Percentiles rank a stretch among this genome's conserved stretches.
phyloP scores from a whole-genome alignment of 2,113 vertebrate species.

The Cynoglossus semilaevis region DNA sequence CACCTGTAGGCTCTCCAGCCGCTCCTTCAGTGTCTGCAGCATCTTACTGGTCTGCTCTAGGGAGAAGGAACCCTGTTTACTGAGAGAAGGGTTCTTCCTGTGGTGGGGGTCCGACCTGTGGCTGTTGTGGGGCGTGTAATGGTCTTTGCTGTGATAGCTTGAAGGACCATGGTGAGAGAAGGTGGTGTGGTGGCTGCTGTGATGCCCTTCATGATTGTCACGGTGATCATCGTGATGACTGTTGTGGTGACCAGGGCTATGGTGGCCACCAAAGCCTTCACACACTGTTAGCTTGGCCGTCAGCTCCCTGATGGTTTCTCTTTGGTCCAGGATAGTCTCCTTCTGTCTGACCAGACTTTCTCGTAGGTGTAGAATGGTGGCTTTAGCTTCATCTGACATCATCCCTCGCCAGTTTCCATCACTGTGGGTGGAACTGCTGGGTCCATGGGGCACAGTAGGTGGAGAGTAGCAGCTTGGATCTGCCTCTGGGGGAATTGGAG shows the following conservation, averaged over 20 bases:
- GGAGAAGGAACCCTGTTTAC: slow-evolving; percentile 66
- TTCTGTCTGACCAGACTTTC: slow-evolving; percentile 83
- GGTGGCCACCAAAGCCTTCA: slow-evolving; percentile 74
- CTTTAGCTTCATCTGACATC: slow-evolving; percentile 81
- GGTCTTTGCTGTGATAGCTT: slow-evolving; percentile 43
- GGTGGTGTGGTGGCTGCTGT: slow-evolving; percentile 46
- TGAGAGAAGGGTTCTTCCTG: slow-evolving; percentile 49
- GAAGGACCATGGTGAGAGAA: slow-evolving; percentile 44
- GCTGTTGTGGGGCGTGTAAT: slow-evolving; percentile 59
- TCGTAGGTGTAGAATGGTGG: slow-evolving; percentile 80
- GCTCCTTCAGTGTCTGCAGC: slow-evolving; percentile 79
- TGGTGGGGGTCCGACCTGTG: slow-evolving; percentile 61
- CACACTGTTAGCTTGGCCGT: slow-evolving; percentile 82
- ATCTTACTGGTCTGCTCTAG: slow-evolving; percentile 78
- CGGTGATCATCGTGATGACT: slow-evolving; percentile 45
- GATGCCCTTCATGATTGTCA: slow-evolving; percentile 51
- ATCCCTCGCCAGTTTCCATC: slow-evolving; percentile 43
- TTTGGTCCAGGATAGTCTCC: slow-evolving; percentile 82
- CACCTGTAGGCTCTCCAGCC: slow-evolving; percentile 81
- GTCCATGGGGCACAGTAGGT: slow-evolving; percentile 56
- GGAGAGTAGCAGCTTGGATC: slow-evolving; percentile 76
- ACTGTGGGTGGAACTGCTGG: slow-evolving; percentile 32
- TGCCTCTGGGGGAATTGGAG: slow-evolving; percentile 77
- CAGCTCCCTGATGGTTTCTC: slow-evolving; percentile 81
- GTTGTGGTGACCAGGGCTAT: slow-evolving; percentile 21